These are phyloP conservation scores for Hapalemur alaotrensis DNA, from an alignment of 2,797 vertebrate genomes.

Conservation along the genomic window DNA sequence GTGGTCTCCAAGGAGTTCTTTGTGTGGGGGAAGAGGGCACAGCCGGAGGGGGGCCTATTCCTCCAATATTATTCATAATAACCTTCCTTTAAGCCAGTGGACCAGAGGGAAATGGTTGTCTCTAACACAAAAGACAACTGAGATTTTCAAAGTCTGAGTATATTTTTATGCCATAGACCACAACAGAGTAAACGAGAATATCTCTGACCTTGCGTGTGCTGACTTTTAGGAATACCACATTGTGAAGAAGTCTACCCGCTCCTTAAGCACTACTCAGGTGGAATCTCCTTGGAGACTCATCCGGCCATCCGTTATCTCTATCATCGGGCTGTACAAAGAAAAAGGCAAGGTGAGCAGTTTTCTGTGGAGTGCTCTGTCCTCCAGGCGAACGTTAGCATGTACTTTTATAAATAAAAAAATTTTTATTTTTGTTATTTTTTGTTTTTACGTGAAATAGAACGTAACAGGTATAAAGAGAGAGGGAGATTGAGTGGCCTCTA, in stretches of 20 bases:
- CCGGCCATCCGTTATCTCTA: slow-evolving; percentile 98
- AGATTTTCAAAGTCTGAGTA: not conserved
- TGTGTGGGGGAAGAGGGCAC: accelerated
- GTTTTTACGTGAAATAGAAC: not conserved
- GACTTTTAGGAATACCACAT: slow-evolving; percentile 92
- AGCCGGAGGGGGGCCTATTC: not conserved
- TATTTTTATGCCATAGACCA: not conserved
- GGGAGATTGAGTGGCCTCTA: not conserved
- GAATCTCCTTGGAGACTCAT: slow-evolving; percentile 98
- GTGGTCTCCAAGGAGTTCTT: not conserved
- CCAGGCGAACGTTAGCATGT: not conserved
- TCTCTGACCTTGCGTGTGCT: slow-evolving; percentile 16
- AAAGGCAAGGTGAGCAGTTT: slow-evolving; percentile 94
- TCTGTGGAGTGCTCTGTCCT: not conserved
- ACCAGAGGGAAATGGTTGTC: not conserved
- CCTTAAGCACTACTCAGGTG: slow-evolving; percentile 95
- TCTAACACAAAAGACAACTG: not conserved
- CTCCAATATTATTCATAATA: not conserved
- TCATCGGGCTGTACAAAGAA: slow-evolving; percentile 98
- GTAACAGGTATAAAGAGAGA: not conserved
- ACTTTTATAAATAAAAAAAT: not conserved
- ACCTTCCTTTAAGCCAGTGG: not conserved
- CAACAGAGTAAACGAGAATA: not conserved
- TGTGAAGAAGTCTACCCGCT: slow-evolving; percentile 96
- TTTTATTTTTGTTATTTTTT: too few relatives aligned